Base-by-base conservation (phyloP, 2,113 vertebrate species). In the Alligator sinensis region DNA sequence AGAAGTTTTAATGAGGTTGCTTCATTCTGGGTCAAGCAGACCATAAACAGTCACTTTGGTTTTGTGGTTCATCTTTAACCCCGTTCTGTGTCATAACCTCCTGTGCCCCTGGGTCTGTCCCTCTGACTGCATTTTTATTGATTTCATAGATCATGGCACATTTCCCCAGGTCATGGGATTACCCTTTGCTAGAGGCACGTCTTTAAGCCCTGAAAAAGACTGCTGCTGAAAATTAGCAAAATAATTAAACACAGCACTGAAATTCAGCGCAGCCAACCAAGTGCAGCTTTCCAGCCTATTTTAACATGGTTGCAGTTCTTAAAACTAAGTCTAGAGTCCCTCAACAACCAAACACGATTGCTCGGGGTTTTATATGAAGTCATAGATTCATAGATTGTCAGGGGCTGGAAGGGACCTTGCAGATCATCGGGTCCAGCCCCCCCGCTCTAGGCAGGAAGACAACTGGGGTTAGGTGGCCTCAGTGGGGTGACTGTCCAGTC, bases 91-190 rank as follows among this genome's bases (percentile, higher is more conserved):
- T 10, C 72, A n/a, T 76, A 77, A 60, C 22, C 38, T 57, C 13
- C 28, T 27, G 11, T 22, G 5, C 19, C 82, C 17, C 19, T 21
- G 3, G 15, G 11, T 22, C 66, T 0, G 0, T 4, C 25, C 27
- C 34, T 88, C 24, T 38, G 55, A 57, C 2, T 19, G 5, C 0
- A 3, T 1, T 0, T 12, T 61, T 11, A 17, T 28, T 47, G 74
- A 9, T 38, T 61, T 74, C 0, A 1, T 30, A 34, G 14, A 38
- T 19, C 1, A 0, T 15, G 55, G 34, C 3, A 1, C 3, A 3
- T 13, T 80, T 94, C 80, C 80, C 11, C 13, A 22, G 70, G 11
- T 74, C 30, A 34, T 0, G 2, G 77, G 8, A 8, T 61, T 27
- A 16, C 2, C 74, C 16, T 1, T 14, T 28, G 6, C 57, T 87